Percentiles rank a stretch among this genome's conserved stretches.
phyloP scores from a whole-genome alignment of 2,113 vertebrate genomes.

The Bos taurus region ARS-UCD2.0 NC_037329.1:121212501-121213000 shows the following conservation, averaged over 20 bases:
- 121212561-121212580: neutral
- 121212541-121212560: neutral
- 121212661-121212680: neutral
- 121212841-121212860: constrained; percentile 32
- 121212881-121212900: constrained; percentile 38
- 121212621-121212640: neutral
- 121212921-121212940: constrained; percentile 20
- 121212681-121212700: neutral
- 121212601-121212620: neutral
- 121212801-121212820: neutral
- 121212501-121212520: neutral
- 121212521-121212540: neutral
- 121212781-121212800: neutral
- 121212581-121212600: neutral
- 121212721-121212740: neutral
- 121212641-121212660: neutral
- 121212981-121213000: neutral
- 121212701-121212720: neutral
- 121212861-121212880: constrained; percentile 56
- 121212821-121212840: constrained; percentile 42
- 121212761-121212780: neutral
- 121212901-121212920: constrained; percentile 4
- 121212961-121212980: neutral
- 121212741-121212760: neutral
- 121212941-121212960: neutral